Base-by-base conservation (phyloP, 2,888 invertebrate genomes). In the Taphrorychus bicolor region DNA sequence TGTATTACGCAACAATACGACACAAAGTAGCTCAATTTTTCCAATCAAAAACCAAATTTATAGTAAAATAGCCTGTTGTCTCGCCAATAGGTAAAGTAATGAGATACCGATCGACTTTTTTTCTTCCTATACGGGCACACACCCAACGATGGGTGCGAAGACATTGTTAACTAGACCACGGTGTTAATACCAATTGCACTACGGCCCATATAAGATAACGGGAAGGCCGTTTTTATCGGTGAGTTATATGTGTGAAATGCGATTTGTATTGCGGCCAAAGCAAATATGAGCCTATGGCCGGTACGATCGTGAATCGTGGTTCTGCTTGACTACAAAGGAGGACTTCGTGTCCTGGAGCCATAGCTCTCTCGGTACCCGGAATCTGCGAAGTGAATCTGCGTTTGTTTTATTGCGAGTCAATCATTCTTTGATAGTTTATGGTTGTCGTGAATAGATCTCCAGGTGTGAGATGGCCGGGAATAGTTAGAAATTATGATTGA, bases 391-490 rank as follows among this genome's bases (percentile, higher is more conserved):
- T 19, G 54, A 54, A n/a, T n/a, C n/a, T n/a, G n/a, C n/a, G n/a
- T 45, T 62, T 62, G 62, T 54, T 62, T 62, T 62, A 62, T 62
- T 53, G 41, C 40, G 40, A 45, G 59, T 45, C 62, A 62, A n/a
- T 62, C 62, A 53, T 53, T 18, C 4, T n/a, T 11, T 32, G 11
- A 32, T 32, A 32, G 32, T 32, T 32, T 32, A 32, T 32, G 11
- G 32, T 32, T 32, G 32, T 32, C 32, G 32, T 32, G 32, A 32
- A 32, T 32, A 32, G 32, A 32, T 7, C 32, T 32, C 32, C 32
- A 32, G 32, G 32, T 32, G 32, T 32, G 32, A 32, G 32, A 32
- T 32, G 32, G 32, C 32, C 3, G 11, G 32, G 9, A 32, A 32
- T 32, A 32, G 32, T 32, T 32, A 11, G 32, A 32, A 32, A 32